Percentiles rank a stretch among this genome's conserved stretches.
These are phyloP conservation scores for Daubentonia madagascariensis DNA, from an alignment of 2,113 vertebrate species.

Conservation along the genomic window DNA sequence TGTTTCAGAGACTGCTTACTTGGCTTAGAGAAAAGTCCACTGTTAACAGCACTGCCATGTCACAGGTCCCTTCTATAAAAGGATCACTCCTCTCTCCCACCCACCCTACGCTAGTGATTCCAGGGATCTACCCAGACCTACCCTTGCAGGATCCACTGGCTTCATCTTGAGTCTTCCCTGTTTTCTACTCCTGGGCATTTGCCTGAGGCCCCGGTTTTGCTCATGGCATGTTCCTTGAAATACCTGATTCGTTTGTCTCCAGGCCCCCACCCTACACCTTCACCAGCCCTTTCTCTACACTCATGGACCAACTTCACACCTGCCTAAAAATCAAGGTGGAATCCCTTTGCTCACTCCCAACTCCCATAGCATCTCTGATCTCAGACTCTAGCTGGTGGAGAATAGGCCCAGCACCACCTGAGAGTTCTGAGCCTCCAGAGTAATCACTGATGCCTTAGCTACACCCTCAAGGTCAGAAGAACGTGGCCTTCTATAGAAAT, in stretches of 20 bases:
- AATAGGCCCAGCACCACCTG: background rate
- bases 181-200: background rate
- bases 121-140: background rate
- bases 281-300: background rate
- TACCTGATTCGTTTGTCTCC: background rate
- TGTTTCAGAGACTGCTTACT: background rate
- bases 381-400: background rate
- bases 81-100: background rate
- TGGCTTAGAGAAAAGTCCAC: background rate
- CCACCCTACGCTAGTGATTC: background rate
- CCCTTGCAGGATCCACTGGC: background rate
- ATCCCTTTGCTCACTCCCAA: background rate
- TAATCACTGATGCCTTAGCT: background rate
- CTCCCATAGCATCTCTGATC: background rate
- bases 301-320: background rate
- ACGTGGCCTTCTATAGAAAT: background rate
- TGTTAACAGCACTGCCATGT: background rate
- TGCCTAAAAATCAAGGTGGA: background rate
- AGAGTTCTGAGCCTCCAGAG: background rate
- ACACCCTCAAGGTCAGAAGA: background rate
- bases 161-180: background rate
- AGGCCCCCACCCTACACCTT: fast-evolving
- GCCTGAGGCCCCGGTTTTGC: background rate
- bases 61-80: background rate
- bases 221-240: background rate